Evolutionary conservation across 1,140 invertebrate species (phyloP).

Genomic region (Heliconius nattereri): DNA sequence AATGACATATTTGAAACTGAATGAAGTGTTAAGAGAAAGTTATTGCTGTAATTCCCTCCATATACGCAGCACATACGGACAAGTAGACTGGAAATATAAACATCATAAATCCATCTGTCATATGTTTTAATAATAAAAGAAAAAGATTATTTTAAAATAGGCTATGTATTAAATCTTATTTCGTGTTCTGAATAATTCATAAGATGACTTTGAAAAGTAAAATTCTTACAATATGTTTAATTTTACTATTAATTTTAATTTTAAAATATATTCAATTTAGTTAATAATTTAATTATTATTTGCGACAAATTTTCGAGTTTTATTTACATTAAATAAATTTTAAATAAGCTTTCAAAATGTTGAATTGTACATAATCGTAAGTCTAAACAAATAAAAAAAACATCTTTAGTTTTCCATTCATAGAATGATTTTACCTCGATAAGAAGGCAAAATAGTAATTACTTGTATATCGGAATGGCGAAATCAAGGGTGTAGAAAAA

Average conservation of each 20-base stretch:
- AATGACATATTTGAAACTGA: conserved; percentile 19
- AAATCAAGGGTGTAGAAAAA: too few species aligned
- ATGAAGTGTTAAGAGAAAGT: conserved; percentile 24
- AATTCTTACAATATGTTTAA: not conserved
- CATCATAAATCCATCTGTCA: conserved; percentile 26
- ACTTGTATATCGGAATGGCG: too few species aligned
- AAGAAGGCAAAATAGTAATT: too few species aligned
- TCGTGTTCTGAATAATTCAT: not conserved
- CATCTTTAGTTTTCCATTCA: too few species aligned
- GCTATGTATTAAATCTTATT: not conserved
- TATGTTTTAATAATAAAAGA: not conserved
- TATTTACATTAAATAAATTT: not conserved
- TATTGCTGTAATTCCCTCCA: conserved; percentile 4
- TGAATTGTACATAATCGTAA: too few species aligned
- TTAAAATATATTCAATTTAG: not conserved
- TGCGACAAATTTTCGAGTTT: not conserved
- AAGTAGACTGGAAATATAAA: conserved; percentile 27
- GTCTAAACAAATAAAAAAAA: too few species aligned
- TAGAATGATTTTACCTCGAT: too few species aligned
- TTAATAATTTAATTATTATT: not conserved
- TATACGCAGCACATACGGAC: not conserved
- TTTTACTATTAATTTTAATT: not conserved
- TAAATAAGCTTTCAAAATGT: too few species aligned
- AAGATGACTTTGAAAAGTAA: not conserved
- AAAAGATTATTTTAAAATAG: not conserved